Conservation (phyloP, 2,888 invertebrate species). For the Hirtodrosophila histrioides region DNA sequence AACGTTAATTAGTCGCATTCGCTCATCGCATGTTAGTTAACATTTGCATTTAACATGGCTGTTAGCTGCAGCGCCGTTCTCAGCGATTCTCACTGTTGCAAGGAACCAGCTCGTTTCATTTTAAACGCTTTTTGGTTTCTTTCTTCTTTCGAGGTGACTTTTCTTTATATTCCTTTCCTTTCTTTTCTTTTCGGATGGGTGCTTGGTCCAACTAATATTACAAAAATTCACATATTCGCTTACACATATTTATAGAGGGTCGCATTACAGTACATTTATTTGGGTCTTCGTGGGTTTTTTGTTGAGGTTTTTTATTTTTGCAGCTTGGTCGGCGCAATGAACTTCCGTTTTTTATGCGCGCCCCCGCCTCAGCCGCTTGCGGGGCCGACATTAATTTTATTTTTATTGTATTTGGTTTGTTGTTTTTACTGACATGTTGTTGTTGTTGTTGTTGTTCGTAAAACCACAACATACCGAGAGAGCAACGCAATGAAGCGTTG, state of each 20-base stretch:
- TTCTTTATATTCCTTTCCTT: no score
- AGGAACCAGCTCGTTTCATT: conserved; percentile 4
- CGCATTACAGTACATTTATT: neutral
- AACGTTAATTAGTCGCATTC: conserved; percentile 12
- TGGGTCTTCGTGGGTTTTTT: neutral
- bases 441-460: conserved; percentile 18
- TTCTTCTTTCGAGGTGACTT: neutral
- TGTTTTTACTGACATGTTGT: conserved; percentile 42
- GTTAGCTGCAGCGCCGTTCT: conserved; percentile 16
- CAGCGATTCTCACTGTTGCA: conserved; percentile 25
- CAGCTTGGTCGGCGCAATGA: conserved; percentile 46
- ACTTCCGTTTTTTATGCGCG: conserved; percentile 70
- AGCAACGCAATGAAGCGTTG: conserved; percentile 69
- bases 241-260: neutral
- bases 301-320: conserved; percentile 12
- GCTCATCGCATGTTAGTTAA: conserved; percentile 48
- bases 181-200: conserved; percentile 6
- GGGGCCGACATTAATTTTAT: conserved; percentile 48
- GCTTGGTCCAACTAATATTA: neutral
- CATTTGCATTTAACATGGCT: conserved; percentile 38
- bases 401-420: conserved; percentile 53
- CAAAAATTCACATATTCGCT: neutral
- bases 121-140: conserved; percentile 8
- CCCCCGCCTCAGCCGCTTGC: conserved; percentile 53
- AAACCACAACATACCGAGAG: conserved; percentile 33